A percentile compares a stretch with the other conserved stretches of the same genome.
Conservation (phyloP, 2,888 invertebrate genomes). For the Cheilosia scutellata region DNA sequence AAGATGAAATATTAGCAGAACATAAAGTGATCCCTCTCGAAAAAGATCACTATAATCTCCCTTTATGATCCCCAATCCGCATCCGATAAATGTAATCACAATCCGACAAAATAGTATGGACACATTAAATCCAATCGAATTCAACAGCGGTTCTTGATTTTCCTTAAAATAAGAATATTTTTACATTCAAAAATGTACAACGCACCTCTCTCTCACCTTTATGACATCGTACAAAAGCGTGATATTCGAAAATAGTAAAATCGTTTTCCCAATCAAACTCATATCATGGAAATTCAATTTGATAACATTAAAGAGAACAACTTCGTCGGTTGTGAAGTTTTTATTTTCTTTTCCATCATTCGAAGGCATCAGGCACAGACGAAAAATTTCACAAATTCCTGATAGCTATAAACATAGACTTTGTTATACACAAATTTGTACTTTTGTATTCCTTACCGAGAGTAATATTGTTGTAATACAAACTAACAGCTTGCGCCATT, state of each 20-base stretch:
- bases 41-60: constrained; percentile 28
- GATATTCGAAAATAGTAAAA: constrained; percentile 36
- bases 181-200: not conserved
- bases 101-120: constrained; percentile 42
- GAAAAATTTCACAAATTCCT: constrained; percentile 36
- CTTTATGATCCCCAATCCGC: constrained; percentile 40
- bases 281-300: constrained; percentile 68
- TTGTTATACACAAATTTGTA: not conserved
- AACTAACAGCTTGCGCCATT: constrained; percentile 30
- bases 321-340: constrained; percentile 38
- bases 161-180: constrained; percentile 24
- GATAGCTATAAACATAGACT: constrained; percentile 17
- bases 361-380: constrained; percentile 30
- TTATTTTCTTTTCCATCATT: constrained; percentile 21
- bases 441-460: constrained; percentile 18
- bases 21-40: constrained; percentile 33
- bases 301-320: constrained; percentile 29
- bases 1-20: constrained; percentile 43
- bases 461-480: constrained; percentile 37
- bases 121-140: constrained; percentile 43
- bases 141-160: constrained; percentile 48
- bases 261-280: constrained; percentile 39
- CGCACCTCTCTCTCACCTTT: constrained; percentile 12
- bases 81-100: constrained; percentile 26
- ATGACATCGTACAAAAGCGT: constrained; percentile 33